Evolutionary conservation across 2,113 vertebrate genomes (phyloP).

Genomic region (Axis porcinus): DNA sequence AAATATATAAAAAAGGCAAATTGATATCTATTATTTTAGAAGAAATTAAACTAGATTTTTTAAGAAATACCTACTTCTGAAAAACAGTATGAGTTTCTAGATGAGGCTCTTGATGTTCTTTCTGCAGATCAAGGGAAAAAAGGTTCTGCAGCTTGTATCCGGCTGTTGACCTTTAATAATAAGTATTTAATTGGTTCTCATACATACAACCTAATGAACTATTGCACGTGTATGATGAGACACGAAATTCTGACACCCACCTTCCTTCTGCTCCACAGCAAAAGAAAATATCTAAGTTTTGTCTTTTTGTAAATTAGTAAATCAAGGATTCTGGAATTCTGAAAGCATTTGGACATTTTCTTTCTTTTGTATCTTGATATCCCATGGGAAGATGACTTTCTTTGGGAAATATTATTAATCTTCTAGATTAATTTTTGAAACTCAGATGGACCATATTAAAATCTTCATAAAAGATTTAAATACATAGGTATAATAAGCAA

Average conservation of each 20-base stretch:
- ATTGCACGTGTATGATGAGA: not conserved
- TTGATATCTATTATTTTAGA: not conserved
- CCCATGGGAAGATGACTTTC: not conserved
- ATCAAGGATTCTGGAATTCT: not conserved
- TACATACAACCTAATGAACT: not conserved
- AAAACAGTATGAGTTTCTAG: not conserved
- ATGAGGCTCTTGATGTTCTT: not conserved
- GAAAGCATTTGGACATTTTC: not conserved
- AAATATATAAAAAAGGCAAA: not conserved
- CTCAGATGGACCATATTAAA: not conserved
- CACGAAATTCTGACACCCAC: conserved; percentile 41
- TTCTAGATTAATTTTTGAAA: not conserved
- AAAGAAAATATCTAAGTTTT: not conserved
- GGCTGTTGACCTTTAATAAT: conserved; percentile 46
- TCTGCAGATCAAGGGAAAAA: not conserved
- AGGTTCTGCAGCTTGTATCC: not conserved
- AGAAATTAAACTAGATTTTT: not conserved
- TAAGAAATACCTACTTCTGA: not conserved
- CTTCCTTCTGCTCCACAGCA: conserved; percentile 45
- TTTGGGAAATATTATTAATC: not conserved
- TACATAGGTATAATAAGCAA: not conserved
- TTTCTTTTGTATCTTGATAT: not conserved
- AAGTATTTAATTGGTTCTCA: conserved; percentile 17
- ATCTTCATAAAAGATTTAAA: not conserved
- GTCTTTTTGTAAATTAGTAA: not conserved